Evolutionary conservation across 2,797 vertebrate species (phyloP), one percentile per base, ranked within the genome.

Genomic region (Myoxocephalus aenaeus): DNA sequence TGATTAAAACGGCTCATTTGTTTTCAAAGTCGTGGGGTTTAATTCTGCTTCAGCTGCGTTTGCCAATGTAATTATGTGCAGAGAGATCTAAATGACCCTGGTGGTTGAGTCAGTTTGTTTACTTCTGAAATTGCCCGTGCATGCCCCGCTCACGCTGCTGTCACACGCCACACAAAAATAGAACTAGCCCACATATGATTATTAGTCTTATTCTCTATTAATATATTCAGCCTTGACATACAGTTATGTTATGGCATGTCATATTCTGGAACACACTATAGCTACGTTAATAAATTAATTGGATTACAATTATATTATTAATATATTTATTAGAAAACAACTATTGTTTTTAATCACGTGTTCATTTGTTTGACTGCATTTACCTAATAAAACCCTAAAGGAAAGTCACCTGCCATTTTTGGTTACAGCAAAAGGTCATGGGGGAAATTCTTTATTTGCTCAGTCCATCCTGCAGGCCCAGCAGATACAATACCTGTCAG

Each of bases 401-500:
- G 50, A 84, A 75, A 70, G 56, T 80, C 50, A 22, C 50, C 50
- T 51, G 50, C 50, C 50, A 51, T n/a, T 9, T 22, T 6, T 56
- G 59, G 64, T 38, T 22, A 7, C 32, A 79, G 53, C 22, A 17
- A 1, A 1, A 9, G 80, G 61, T 80, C 79, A 81, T 0, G 2
- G n/a, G 58, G 51, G 48, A 65, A 9, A 67, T 59, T 66, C 5
- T 77, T 29, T 70, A 70, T 84, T 78, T 80, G 70, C 69, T 64
- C 57, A 36, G 68, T 69, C 68, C 77, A 76, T 90, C 84, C 89
- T 83, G 80, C 79, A 76, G 76, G 40, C n/a, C 54, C 1, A 40
- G 59, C 82, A 70, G 81, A 84, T 82, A 90, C 83, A 86, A 83
- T 88, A 85, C 80, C 40, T 18, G 78, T 86, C 84, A 74, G 40